These are phyloP conservation scores for Calameuta idolon DNA, from an alignment of 2,888 invertebrate genomes.

Conservation along the genomic window DNA sequence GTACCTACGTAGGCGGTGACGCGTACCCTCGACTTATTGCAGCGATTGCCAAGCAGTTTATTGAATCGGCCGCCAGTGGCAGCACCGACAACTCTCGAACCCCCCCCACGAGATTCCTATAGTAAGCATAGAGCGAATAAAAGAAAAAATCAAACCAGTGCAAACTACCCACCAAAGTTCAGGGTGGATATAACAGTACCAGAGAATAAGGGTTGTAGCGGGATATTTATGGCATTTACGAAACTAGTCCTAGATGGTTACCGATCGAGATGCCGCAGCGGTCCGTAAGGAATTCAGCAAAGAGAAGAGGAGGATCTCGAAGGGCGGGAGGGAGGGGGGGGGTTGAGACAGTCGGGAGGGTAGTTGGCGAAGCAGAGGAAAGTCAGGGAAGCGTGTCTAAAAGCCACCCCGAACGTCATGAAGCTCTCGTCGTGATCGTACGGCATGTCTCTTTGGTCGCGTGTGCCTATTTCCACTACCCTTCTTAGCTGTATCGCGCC, in stretches of 20 bases:
- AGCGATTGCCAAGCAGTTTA: not conserved
- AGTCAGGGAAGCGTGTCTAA: conserved; percentile 45
- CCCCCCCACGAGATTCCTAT: not conserved
- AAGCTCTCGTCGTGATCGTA: not conserved
- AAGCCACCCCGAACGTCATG: conserved; percentile 31
- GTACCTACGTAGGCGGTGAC: not conserved
- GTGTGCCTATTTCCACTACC: conserved; percentile 1
- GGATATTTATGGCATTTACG: not conserved
- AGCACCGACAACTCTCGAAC: not conserved
- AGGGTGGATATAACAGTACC: not conserved
- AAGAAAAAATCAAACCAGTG: not conserved
- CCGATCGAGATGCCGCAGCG: not conserved
- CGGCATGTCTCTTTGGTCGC: conserved; percentile 2
- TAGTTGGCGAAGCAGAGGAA: not conserved
- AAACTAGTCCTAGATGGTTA: not conserved
- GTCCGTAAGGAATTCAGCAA: not conserved
- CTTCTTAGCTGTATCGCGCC: conserved; percentile 8
- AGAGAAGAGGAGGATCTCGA: not conserved
- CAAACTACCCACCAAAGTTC: not conserved
- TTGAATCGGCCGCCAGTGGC: not conserved
- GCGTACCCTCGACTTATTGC: not conserved
- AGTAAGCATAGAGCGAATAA: not conserved
- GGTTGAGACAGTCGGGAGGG: not conserved
- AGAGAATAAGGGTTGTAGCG: not conserved
- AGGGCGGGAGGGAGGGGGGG: too few species aligned